phyloP scores from a whole-genome alignment of 37 sponge, comb jelly and placozoan species.

The Mnemiopsis leidyi region DNA sequence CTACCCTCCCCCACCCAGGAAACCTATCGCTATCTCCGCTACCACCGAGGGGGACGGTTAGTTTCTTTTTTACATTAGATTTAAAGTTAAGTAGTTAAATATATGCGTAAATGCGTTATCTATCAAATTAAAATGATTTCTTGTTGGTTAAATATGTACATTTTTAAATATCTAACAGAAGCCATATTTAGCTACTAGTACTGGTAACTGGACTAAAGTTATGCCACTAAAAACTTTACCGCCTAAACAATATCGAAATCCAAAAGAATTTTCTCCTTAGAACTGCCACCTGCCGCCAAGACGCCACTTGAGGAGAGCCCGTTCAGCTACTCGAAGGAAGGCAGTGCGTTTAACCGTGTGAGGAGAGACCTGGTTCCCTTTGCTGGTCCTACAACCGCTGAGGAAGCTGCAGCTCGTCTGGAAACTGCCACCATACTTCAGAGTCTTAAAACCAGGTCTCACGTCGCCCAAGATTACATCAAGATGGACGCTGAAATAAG shows the following conservation, averaged over 20 bases:
- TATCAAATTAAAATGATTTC: too few relatives aligned
- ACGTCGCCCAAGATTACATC: neutral
- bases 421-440: neutral
- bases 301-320: neutral
- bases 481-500: neutral
- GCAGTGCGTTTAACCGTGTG: neutral
- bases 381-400: neutral
- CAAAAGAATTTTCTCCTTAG: too few relatives aligned
- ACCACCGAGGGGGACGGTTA: neutral
- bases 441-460: neutral
- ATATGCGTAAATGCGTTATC: too few relatives aligned
- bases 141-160: too few relatives aligned
- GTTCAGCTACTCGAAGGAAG: conserved; percentile 23
- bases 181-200: too few relatives aligned
- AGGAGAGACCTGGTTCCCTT: neutral
- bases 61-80: too few relatives aligned
- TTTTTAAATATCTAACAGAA: too few relatives aligned
- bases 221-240: too few relatives aligned
- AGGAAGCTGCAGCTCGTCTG: neutral
- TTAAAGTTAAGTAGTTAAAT: too few relatives aligned
- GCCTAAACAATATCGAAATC: too few relatives aligned
- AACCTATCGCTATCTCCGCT: conserved; percentile 39
- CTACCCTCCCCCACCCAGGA: neutral
- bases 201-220: too few relatives aligned
- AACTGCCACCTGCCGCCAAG: neutral